A percentile compares a stretch with the other conserved stretches of the same genome.
Conservation (phyloP, 2,113 vertebrate species). For the Tragelaphus imberbis region DNA sequence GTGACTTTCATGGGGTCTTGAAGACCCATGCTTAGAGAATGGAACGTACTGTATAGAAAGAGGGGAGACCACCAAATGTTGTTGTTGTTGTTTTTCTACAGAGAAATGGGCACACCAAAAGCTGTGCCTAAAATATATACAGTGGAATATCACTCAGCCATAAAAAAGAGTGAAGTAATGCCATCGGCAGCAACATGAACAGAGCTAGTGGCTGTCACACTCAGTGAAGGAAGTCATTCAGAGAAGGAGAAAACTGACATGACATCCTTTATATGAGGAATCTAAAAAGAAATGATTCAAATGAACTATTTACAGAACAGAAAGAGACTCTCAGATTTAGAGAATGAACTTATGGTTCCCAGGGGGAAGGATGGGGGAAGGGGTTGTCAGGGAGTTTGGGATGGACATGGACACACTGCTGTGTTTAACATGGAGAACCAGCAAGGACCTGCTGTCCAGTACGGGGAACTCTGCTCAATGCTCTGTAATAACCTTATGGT, state of each 20-base stretch:
- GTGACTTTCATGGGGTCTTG: neutral
- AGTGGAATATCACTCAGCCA: neutral
- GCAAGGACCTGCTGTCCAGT: accelerated
- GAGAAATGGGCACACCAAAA: neutral
- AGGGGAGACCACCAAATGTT: no score
- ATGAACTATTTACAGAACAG: neutral
- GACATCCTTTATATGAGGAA: neutral
- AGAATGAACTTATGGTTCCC: accelerated
- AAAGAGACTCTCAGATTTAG: neutral
- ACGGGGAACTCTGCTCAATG: neutral
- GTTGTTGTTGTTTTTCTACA: neutral
- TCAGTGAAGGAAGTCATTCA: neutral
- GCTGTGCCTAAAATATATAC: neutral
- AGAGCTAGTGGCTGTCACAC: neutral
- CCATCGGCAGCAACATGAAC: neutral
- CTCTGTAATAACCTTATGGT: neutral
- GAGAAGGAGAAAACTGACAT: neutral
- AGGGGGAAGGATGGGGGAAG: neutral
- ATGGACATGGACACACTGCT: neutral
- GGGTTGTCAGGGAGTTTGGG: accelerated
- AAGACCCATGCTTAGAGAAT: neutral
- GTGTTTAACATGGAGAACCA: neutral
- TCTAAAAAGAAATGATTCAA: neutral
- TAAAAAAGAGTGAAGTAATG: neutral
- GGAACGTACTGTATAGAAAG: accelerated